A percentile compares a stretch with the other conserved stretches of the same genome.
phyloP scores from a whole-genome alignment of 2,797 vertebrate genomes.

The Podargus strigoides region DNA sequence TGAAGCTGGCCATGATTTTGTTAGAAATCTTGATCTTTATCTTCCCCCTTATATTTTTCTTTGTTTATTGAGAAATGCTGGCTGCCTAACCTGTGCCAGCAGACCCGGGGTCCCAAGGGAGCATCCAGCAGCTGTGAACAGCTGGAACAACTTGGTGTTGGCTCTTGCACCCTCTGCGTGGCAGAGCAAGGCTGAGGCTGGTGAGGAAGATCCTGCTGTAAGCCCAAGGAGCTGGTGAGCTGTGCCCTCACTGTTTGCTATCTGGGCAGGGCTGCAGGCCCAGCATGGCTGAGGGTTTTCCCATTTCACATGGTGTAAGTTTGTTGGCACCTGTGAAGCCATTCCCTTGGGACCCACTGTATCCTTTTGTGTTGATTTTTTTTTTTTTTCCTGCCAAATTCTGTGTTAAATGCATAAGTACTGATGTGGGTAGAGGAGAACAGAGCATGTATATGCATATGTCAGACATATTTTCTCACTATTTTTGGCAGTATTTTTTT shows the following conservation, averaged over 20 bases:
- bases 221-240: neutral
- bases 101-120: neutral
- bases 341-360: neutral
- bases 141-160: neutral
- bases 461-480: conserved; percentile 29
- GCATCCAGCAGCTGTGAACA: conserved; percentile 14
- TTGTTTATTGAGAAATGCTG: neutral
- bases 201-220: neutral
- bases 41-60: neutral
- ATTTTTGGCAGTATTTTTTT: conserved; percentile 10
- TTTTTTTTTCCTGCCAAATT: neutral
- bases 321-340: neutral
- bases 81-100: neutral
- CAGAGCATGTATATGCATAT: conserved; percentile 11
- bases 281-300: neutral
- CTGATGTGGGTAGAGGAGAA: neutral
- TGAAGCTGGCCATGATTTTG: neutral
- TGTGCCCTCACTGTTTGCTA: accelerated
- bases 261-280: neutral
- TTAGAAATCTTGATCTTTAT: neutral
- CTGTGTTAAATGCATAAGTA: neutral
- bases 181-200: neutral
- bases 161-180: neutral
- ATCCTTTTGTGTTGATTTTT: neutral
- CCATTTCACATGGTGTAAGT: neutral